phyloP scores from a whole-genome alignment of 2,888 invertebrate species.

The Xanthorhoe designata region DNA sequence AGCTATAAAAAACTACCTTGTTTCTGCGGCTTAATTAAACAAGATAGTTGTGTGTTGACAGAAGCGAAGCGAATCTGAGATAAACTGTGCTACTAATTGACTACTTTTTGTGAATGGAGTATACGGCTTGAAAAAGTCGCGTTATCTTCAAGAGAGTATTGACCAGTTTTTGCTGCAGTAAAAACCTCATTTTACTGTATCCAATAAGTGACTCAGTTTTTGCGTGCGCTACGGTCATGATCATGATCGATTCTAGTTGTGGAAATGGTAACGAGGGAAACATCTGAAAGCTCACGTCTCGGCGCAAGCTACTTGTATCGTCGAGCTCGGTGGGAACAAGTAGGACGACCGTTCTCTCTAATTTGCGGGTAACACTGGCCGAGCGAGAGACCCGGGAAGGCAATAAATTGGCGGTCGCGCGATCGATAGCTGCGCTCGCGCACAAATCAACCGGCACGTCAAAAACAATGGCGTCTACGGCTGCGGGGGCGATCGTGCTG shows the following conservation, averaged over 20 bases:
- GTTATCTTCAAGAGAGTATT: slow-evolving; percentile 22
- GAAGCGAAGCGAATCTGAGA: slow-evolving; percentile 42
- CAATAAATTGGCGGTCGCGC: slow-evolving; percentile 71
- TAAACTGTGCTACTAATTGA: slow-evolving; percentile 41
- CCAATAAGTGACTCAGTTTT: slow-evolving; percentile 29
- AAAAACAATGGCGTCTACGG: slow-evolving; percentile 71
- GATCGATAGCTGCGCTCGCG: slow-evolving; percentile 74
- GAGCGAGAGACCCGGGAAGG: slow-evolving; percentile 65
- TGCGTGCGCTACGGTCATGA: slow-evolving; percentile 35
- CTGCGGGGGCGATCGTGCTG: slow-evolving; percentile 77
- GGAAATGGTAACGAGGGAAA: slow-evolving; percentile 41
- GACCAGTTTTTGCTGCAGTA: slow-evolving; percentile 23
- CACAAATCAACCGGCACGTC: slow-evolving; percentile 80
- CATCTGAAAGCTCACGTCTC: slow-evolving; percentile 42
- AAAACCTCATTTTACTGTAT: slow-evolving; percentile 29
- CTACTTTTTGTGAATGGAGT: slow-evolving; percentile 36
- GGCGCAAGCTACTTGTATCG: slow-evolving; percentile 55
- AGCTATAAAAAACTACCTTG: slow-evolving; percentile 48
- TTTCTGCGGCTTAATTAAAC: slow-evolving; percentile 47
- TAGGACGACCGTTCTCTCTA: slow-evolving; percentile 69
- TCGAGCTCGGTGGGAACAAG: slow-evolving; percentile 51
- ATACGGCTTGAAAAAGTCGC: slow-evolving; percentile 19
- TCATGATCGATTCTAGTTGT: slow-evolving; percentile 34
- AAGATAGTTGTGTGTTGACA: slow-evolving; percentile 44
- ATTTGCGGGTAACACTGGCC: slow-evolving; percentile 65